Percentiles rank a stretch among this genome's conserved stretches.
phyloP scores from a whole-genome alignment of 1,140 invertebrate genomes.

The Bombus difficillimus region DNA sequence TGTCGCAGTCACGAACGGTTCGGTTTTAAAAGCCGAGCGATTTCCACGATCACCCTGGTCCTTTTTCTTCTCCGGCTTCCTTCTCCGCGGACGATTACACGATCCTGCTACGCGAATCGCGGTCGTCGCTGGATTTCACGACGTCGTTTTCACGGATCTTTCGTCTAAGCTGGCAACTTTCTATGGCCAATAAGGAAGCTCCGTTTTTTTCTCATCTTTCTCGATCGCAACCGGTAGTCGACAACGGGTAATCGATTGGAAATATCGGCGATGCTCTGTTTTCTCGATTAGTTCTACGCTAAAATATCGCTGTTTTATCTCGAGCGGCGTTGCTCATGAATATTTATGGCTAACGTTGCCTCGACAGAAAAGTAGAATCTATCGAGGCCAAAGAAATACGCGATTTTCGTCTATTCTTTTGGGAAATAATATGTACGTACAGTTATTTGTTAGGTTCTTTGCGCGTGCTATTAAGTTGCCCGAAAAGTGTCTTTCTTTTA shows the following conservation, averaged over 20 bases:
- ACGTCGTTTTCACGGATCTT: constrained; percentile 9
- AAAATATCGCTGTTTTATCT: background rate
- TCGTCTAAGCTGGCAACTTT: constrained; percentile 22
- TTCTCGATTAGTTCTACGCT: background rate
- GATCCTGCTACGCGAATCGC: constrained; percentile 13
- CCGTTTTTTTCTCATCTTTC: background rate
- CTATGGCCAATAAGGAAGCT: constrained; percentile 21
- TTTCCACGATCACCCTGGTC: background rate
- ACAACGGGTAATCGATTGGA: background rate
- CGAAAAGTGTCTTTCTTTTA: too few species aligned
- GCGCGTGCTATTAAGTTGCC: too few species aligned
- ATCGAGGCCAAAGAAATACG: background rate
- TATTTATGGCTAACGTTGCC: background rate
- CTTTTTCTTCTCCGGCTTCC: background rate
- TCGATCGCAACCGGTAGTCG: background rate
- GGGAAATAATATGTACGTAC: background rate
- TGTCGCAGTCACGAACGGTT: background rate
- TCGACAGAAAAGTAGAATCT: background rate
- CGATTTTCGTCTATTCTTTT: background rate
- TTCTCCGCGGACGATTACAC: background rate
- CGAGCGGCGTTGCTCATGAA: background rate
- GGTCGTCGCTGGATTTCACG: constrained; percentile 12
- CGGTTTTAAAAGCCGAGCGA: background rate
- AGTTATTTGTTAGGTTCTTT: background rate
- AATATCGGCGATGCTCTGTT: background rate